Evolutionary conservation across 2,113 vertebrate genomes (phyloP).

Genomic region (Chlorodrepanis virens): DNA sequence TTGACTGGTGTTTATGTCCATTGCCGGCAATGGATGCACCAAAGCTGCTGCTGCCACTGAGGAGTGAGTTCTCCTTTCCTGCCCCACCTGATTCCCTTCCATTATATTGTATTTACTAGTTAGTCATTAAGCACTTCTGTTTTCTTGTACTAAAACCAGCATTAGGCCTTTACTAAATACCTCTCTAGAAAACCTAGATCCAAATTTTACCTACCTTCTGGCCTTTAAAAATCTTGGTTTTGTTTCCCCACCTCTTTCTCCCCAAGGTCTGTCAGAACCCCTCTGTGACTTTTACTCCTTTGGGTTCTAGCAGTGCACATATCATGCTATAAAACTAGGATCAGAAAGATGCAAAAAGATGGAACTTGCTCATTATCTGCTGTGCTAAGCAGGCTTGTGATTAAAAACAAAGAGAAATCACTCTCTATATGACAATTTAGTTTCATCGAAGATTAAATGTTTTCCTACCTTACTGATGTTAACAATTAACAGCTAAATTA

Average conservation of each 20-base stretch:
- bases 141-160: constrained; percentile 47
- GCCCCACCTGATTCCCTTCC: not conserved
- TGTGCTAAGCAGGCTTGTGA: constrained; percentile 34
- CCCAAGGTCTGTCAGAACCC: constrained; percentile 24
- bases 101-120: constrained; percentile 51
- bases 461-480: not conserved
- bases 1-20: constrained; percentile 60
- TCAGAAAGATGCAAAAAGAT: constrained; percentile 21
- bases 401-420: not conserved
- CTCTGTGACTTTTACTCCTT: not conserved
- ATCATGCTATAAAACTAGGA: not conserved
- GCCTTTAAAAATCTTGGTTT: constrained; percentile 51
- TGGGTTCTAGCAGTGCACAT: constrained; percentile 33
- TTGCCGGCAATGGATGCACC: constrained; percentile 75
- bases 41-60: constrained; percentile 71
- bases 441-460: not conserved
- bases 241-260: constrained; percentile 24
- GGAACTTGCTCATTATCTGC: not conserved
- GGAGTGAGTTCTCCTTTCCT: constrained; percentile 62
- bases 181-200: constrained; percentile 52
- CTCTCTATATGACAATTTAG: not conserved
- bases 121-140: constrained; percentile 62
- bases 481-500: not conserved
- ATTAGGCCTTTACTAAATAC: constrained; percentile 67
- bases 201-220: constrained; percentile 20